Evolutionary conservation across 2,888 invertebrate species (phyloP), one percentile per base, ranked within the genome.

Genomic region (Seira sanloemensis): DNA sequence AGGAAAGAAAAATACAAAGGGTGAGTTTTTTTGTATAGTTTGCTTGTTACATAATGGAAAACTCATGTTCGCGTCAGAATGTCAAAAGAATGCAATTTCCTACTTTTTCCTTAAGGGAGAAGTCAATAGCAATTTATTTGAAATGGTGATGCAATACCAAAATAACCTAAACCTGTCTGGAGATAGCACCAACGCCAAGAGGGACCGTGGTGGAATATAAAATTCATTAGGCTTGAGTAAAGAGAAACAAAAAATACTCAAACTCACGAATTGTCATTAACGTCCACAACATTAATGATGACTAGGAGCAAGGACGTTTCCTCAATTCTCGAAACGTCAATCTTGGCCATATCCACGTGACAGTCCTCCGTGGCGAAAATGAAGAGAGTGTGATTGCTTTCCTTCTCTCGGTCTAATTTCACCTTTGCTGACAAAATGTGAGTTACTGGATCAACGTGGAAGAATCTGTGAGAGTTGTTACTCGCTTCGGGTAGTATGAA

Each of bases 301-400:
- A 97, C 94, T 90, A 93, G 93, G 0, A 97, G 91, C 0, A 95
- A 91, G 16, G 87, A 83, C 24, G 89, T 88, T 77, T 89, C 84
- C 24, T 88, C 87, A 25, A 84, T 62, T 9, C 73, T 65, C 12
- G 75, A 67, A 21, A 78, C 23, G 68, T 78, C 76, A 67, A 84
- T 66, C 54, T 77, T 84, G 80, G 37, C 89, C 81, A 83, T 75
- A 46, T 86, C 86, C 25, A 65, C 90, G 78, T 71, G 90, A 90
- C 97, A 97, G 90, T 97, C 95, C 91, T 97, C 97, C 0, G 96
- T 94, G 0, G 97, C 97, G 90, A 95, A 94, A 1, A 97, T 92
- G 50, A 95, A 93, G 1, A 97, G 91, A 0, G 94, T 92, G 91
- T 97, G 95, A 83, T 93, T 93, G 0, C 94, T 92, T 88, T 93